Evolutionary conservation across 2,113 vertebrate genomes (phyloP).

Genomic region (Ptyas mucosa): DNA sequence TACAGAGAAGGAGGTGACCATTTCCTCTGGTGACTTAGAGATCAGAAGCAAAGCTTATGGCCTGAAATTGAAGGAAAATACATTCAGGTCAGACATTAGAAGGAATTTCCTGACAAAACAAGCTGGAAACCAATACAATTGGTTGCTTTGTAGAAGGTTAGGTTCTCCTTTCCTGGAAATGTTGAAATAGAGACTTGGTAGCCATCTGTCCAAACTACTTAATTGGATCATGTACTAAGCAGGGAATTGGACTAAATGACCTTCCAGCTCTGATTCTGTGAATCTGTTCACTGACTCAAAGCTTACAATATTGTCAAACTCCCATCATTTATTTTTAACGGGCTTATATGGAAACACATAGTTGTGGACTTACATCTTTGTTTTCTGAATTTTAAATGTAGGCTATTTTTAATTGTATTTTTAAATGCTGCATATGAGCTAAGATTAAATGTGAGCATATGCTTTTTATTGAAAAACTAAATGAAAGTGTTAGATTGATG

Average conservation of each 20-base stretch:
- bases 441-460: not conserved
- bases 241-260: not conserved
- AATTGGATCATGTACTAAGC: not conserved
- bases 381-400: constrained; percentile 55
- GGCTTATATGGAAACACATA: not conserved
- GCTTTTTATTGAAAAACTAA: constrained; percentile 24
- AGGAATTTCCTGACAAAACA: not conserved
- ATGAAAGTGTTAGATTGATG: constrained; percentile 30
- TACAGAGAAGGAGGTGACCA: not conserved
- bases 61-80: not conserved
- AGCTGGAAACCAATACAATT: not conserved
- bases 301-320: not conserved
- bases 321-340: not conserved
- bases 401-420: constrained; percentile 45
- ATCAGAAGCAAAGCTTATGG: not conserved
- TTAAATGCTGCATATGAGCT: constrained; percentile 34
- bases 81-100: not conserved
- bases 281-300: not conserved
- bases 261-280: not conserved
- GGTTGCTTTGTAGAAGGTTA: not conserved
- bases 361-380: constrained; percentile 31
- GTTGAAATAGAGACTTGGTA: not conserved
- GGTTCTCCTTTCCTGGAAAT: not conserved
- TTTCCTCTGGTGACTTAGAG: not conserved
- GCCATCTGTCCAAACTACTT: not conserved